Conservation (phyloP, 1,140 invertebrate genomes). For the Akabosia matsudoensis region DNA sequence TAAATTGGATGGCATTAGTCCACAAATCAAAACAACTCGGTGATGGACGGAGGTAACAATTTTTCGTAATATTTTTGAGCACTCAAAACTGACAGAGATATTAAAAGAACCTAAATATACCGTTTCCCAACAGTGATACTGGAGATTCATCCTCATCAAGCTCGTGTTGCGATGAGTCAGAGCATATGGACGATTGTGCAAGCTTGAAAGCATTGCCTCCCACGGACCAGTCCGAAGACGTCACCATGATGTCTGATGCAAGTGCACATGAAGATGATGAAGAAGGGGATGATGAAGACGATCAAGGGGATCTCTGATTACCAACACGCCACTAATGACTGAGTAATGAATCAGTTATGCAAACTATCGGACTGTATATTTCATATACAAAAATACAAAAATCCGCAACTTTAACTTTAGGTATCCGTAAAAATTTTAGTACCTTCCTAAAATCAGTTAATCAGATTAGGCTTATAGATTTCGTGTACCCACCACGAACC, state of each 20-base stretch:
- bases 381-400: too few species aligned
- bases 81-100: neutral
- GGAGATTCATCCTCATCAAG: neutral
- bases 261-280: constrained; percentile 17
- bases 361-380: too few species aligned
- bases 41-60: constrained; percentile 17
- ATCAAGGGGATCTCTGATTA: constrained; percentile 1
- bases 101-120: neutral
- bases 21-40: constrained; percentile 31
- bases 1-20: constrained; percentile 37
- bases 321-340: too few species aligned
- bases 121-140: neutral
- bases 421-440: too few species aligned
- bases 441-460: too few species aligned
- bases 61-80: neutral
- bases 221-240: constrained; percentile 31
- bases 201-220: constrained; percentile 38
- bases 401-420: too few species aligned
- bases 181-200: constrained; percentile 40
- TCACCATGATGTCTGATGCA: constrained; percentile 34
- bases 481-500: too few species aligned
- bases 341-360: too few species aligned
- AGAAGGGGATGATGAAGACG: neutral
- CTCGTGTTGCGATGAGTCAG: constrained; percentile 12
- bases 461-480: too few species aligned